These are phyloP conservation scores for Bimastos eiseni DNA, from an alignment of 2,888 invertebrate species.

Conservation along the genomic window DNA sequence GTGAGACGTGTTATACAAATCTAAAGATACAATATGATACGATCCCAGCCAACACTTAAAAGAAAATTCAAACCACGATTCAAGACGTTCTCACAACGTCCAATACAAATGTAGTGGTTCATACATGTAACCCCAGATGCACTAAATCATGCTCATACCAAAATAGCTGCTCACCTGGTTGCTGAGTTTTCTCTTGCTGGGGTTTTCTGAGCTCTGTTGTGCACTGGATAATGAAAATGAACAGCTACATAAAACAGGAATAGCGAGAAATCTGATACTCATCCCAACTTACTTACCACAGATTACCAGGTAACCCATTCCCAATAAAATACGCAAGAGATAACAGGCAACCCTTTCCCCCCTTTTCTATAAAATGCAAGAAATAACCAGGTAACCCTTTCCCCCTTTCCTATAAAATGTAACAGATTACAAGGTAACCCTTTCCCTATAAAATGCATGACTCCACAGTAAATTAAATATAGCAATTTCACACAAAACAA, in stretches of 20 bases:
- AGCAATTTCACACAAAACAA: background rate
- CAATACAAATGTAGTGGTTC: no score
- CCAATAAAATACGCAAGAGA: background rate
- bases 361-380: no score
- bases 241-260: background rate
- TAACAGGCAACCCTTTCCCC: background rate
- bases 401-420: no score
- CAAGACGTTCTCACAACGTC: no score
- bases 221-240: constrained; percentile 71
- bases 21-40: no score
- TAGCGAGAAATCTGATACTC: background rate
- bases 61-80: no score
- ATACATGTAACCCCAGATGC: no score
- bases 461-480: background rate
- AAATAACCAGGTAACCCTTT: background rate
- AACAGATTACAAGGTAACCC: background rate
- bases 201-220: constrained; percentile 71
- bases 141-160: background rate
- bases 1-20: no score
- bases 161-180: constrained; percentile 68
- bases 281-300: background rate
- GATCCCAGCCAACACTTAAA: no score
- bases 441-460: background rate
- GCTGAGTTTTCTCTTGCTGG: constrained; percentile 82
- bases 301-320: background rate